phyloP scores from a whole-genome alignment of 2,797 vertebrate species.

The Petrocephalus schoutedeni region DNA sequence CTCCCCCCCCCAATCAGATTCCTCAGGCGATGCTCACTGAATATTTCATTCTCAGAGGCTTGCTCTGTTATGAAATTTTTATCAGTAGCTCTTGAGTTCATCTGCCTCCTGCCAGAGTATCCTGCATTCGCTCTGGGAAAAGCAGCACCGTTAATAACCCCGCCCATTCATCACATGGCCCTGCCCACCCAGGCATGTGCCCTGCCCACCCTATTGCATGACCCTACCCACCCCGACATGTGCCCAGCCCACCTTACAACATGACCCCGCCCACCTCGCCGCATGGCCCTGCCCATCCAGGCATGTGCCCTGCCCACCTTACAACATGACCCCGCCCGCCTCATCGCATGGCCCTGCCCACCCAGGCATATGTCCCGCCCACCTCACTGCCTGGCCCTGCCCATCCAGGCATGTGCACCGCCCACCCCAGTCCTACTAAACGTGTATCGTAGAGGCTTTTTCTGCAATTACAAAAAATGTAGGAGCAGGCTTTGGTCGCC shows the following conservation, averaged over 20 bases:
- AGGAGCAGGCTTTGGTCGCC: neutral
- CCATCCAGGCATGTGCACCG: no score
- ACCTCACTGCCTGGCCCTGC: neutral
- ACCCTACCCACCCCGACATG: neutral
- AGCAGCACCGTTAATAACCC: neutral
- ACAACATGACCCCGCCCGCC: neutral
- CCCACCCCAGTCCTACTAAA: neutral
- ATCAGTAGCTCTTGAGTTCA: conserved; percentile 29
- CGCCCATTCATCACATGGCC: neutral
- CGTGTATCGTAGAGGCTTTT: neutral
- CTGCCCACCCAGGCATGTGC: neutral
- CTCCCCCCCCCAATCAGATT: neutral
- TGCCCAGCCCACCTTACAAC: neutral
- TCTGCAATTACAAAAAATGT: neutral
- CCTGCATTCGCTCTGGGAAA: neutral
- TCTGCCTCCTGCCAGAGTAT: conserved; percentile 11
- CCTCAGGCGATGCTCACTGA: conserved; percentile 21
- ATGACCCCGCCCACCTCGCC: neutral
- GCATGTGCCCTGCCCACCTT: neutral
- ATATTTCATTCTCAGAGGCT: conserved; percentile 30
- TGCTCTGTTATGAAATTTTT: conserved; percentile 28
- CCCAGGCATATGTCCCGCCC: neutral
- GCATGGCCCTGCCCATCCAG: neutral
- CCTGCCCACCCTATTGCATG: neutral
- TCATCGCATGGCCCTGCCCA: neutral